Percentiles rank a stretch among this genome's conserved stretches.
Conservation (phyloP, 2,113 vertebrate genomes). For the Synchiropus splendidus region DNA sequence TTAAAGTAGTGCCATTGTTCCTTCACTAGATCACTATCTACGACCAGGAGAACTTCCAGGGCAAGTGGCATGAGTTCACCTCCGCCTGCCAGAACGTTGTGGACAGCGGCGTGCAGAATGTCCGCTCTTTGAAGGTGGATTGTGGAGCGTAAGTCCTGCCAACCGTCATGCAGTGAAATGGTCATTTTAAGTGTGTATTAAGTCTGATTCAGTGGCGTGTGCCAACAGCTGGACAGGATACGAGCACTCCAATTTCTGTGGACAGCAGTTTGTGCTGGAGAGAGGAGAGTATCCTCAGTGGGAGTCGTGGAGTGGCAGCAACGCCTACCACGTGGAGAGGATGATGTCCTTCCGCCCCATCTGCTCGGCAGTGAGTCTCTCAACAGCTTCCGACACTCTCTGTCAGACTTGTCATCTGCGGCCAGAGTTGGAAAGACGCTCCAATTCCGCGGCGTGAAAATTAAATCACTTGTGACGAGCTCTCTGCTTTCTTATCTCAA, state of each 20-base stretch:
- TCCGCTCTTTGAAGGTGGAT: slow-evolving; percentile 91
- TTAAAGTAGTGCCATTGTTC: too few relatives aligned
- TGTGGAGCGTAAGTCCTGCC: slow-evolving; percentile 82
- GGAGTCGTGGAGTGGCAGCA: slow-evolving; percentile 96
- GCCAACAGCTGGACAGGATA: slow-evolving; percentile 83
- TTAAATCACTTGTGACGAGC: too few relatives aligned
- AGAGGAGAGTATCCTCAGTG: slow-evolving; percentile 91
- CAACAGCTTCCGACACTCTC: background rate
- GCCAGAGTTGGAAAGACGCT: background rate
- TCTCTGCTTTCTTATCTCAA: background rate
- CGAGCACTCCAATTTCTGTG: slow-evolving; percentile 90
- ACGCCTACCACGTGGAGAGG: slow-evolving; percentile 91
- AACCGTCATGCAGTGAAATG: background rate
- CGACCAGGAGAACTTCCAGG: slow-evolving; percentile 93
- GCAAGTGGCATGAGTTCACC: slow-evolving; percentile 87
- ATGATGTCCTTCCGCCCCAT: slow-evolving; percentile 95
- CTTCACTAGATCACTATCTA: slow-evolving; percentile 85
- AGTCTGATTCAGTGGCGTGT: slow-evolving; percentile 4
- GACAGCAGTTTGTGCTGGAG: slow-evolving; percentile 95
- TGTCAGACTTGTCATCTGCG: background rate
- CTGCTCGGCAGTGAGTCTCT: slow-evolving; percentile 83
- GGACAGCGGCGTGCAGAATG: slow-evolving; percentile 80
- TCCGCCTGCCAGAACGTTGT: slow-evolving; percentile 83
- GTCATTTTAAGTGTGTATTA: background rate
- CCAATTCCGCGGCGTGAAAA: too few relatives aligned